Evolutionary conservation across 1,140 invertebrate genomes (phyloP).

Genomic region (Lepidurus packardi): DNA sequence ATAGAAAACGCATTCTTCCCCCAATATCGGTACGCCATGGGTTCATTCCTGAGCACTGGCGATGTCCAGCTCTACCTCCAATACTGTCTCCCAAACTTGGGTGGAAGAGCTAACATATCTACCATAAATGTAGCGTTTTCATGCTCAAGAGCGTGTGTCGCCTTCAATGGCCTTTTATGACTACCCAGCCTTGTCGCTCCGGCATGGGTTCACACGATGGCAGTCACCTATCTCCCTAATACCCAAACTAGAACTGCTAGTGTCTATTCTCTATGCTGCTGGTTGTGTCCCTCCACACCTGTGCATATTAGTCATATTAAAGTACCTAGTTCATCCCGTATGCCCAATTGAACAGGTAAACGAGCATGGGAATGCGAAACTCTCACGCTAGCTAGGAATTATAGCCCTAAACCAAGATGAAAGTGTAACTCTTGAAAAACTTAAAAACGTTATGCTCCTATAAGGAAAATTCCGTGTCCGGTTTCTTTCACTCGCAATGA

Average conservation of each 20-base stretch:
- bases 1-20: background rate
- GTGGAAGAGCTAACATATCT: background rate
- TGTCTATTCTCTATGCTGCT: background rate
- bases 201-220: background rate
- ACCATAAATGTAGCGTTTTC: conserved; percentile 11
- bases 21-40: background rate
- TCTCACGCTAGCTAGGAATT: background rate
- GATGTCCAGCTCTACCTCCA: background rate
- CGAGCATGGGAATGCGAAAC: background rate
- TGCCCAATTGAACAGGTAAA: background rate
- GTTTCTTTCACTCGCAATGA: no score
- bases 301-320: background rate
- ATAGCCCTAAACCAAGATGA: background rate
- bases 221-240: background rate
- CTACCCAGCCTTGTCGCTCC: conserved; percentile 5
- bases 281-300: background rate
- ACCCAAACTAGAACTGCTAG: background rate
- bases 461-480: no score
- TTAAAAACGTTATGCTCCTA: no score
- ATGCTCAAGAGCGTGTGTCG: conserved; percentile 17
- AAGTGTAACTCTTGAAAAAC: background rate
- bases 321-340: background rate
- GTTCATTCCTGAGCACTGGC: background rate
- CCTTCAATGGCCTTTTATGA: conserved; percentile 10
- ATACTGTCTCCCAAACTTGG: background rate